Evolutionary conservation across 1,140 invertebrate genomes (phyloP).

Genomic region (Calosoma granatense): DNA sequence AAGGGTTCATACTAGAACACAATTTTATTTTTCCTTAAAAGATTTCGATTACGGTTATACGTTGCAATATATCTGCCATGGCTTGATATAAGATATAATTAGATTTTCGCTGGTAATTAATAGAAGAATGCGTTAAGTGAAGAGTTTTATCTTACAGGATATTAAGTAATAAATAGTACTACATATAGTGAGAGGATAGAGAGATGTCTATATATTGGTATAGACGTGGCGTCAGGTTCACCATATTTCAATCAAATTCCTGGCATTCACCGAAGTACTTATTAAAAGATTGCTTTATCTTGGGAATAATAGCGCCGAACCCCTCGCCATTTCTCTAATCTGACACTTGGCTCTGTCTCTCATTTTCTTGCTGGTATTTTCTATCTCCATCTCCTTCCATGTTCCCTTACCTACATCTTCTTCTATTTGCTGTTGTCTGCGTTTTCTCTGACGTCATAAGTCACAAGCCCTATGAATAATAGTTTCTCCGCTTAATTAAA

Average conservation of each 20-base stretch:
- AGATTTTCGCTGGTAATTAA: no score
- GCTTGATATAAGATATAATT: no score
- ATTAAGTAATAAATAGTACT: background rate
- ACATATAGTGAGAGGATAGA: background rate
- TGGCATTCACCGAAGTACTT: background rate
- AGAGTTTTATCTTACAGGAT: background rate
- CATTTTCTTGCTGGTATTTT: background rate
- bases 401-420: background rate
- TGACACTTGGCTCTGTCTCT: slow-evolving; percentile 1
- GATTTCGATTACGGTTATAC: no score
- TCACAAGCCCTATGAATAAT: background rate
- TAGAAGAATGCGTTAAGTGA: background rate
- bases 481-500: slow-evolving; percentile 3
- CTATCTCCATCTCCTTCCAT: background rate
- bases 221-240: background rate
- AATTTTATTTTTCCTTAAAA: no score
- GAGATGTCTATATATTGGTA: background rate
- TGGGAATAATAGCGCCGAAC: slow-evolving; percentile 1
- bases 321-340: slow-evolving; percentile 7
- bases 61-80: no score
- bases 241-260: slow-evolving; percentile 9
- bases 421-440: background rate
- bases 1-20: no score
- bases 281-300: slow-evolving; percentile 9
- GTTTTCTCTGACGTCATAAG: slow-evolving; percentile 4